A percentile compares a stretch with the other conserved stretches of the same genome.
phyloP scores from a whole-genome alignment of 2,113 vertebrate species.

The Hippocampus zosterae region DNA sequence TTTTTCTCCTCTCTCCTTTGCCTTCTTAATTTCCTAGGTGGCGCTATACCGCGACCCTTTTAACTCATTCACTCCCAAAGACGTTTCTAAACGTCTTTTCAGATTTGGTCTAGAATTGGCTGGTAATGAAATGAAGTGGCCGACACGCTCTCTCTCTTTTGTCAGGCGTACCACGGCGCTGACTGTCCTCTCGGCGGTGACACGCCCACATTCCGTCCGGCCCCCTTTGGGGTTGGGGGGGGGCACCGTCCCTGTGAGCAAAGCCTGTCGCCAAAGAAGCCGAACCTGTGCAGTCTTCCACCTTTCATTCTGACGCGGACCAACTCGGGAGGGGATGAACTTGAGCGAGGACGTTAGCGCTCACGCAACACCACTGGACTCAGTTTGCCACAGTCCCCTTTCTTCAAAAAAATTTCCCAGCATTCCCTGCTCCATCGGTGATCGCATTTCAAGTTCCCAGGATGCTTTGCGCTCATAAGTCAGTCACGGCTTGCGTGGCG shows the following conservation, averaged over 20 bases:
- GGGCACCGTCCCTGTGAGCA: not conserved
- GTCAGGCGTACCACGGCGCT: not conserved
- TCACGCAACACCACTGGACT: constrained; percentile 15
- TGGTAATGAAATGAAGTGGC: too few species aligned
- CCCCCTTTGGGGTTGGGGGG: too few species aligned
- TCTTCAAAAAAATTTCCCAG: not conserved
- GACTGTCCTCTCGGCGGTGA: not conserved
- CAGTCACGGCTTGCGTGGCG: not conserved
- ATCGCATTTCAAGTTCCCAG: not conserved
- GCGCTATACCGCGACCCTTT: too few species aligned
- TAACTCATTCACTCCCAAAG: too few species aligned
- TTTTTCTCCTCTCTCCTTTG: too few species aligned
- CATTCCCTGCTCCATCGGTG: not conserved
- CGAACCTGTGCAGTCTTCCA: not conserved
- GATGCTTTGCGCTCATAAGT: not conserved
- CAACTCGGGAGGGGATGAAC: not conserved
- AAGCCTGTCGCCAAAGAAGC: not conserved
- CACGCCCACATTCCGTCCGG: not conserved
- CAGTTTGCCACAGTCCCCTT: constrained; percentile 27
- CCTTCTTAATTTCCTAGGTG: too few species aligned
- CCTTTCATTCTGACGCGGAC: not conserved
- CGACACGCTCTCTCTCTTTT: not conserved
- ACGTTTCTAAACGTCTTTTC: too few species aligned
- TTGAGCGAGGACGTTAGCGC: not conserved
- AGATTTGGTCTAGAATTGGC: too few species aligned